Percentiles rank a stretch among this genome's conserved stretches.
These are phyloP conservation scores for Sebastes elongatus DNA, from an alignment of 2,797 vertebrate genomes.

Conservation along the genomic window DNA sequence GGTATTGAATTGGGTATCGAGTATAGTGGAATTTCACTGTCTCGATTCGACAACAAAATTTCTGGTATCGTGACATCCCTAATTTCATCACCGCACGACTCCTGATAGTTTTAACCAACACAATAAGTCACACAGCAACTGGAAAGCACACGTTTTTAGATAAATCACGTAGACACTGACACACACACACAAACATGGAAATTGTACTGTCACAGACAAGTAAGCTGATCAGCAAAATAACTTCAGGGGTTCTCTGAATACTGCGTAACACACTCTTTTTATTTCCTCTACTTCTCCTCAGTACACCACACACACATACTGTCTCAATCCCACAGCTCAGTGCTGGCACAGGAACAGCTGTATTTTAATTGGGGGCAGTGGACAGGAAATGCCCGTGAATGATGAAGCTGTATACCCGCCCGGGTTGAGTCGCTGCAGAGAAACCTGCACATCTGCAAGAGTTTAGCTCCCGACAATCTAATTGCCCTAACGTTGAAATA, in stretches of 20 bases:
- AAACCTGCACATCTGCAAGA: slow-evolving; percentile 81
- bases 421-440: slow-evolving; percentile 48
- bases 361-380: slow-evolving; percentile 72
- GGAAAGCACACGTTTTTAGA: neutral
- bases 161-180: neutral
- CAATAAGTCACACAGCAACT: neutral
- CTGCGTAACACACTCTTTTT: neutral
- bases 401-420: slow-evolving; percentile 69
- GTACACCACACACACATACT: neutral
- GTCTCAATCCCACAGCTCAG: slow-evolving; percentile 40
- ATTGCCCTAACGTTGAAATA: slow-evolving; percentile 51
- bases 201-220: neutral
- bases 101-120: neutral
- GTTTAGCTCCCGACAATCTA: slow-evolving; percentile 78
- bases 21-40: fast-evolving
- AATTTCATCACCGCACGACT: neutral
- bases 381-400: slow-evolving; percentile 83
- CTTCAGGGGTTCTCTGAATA: neutral
- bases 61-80: too few relatives aligned
- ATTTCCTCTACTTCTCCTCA: neutral
- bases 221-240: neutral
- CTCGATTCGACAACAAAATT: fast-evolving
- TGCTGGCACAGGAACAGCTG: slow-evolving; percentile 68
- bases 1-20: too few relatives aligned
- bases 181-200: neutral